These are phyloP conservation scores for Crocidura indochinensis DNA, from an alignment of 2,797 vertebrate species.

Conservation along the genomic window DNA sequence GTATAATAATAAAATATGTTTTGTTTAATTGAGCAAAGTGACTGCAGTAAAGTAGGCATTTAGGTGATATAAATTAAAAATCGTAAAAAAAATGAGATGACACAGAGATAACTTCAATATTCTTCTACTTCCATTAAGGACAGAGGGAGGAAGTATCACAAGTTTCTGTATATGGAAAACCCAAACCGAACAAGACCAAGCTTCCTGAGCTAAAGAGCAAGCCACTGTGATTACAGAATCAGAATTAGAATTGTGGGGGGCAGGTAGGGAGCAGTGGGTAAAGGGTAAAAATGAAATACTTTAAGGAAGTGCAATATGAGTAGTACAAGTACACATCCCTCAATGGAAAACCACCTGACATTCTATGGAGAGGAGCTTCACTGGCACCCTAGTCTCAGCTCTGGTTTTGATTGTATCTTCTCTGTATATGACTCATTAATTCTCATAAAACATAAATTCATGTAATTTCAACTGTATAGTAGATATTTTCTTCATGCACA, in stretches of 20 bases:
- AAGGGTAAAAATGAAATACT: not conserved
- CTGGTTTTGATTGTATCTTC: not conserved
- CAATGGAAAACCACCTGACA: too few relatives aligned
- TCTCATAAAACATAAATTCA: not conserved
- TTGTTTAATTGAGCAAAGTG: not conserved
- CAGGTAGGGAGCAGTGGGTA: too few relatives aligned
- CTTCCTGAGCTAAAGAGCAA: too few relatives aligned
- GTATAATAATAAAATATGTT: constrained; percentile 29
- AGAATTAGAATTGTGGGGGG: not conserved
- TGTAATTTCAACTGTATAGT: not conserved
- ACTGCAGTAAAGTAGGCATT: not conserved
- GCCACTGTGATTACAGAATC: not conserved
- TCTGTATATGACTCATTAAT: not conserved
- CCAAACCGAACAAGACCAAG: too few relatives aligned
- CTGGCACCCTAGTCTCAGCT: not conserved
- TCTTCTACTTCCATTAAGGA: not conserved
- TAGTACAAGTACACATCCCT: not conserved
- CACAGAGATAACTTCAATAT: too few relatives aligned
- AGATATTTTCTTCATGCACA: not conserved
- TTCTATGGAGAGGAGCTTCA: not conserved
- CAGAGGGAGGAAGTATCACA: not conserved
- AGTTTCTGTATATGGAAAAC: not conserved
- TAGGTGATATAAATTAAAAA: not conserved
- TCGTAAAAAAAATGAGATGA: not conserved
- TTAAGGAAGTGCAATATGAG: not conserved